phyloP scores from a whole-genome alignment of 2,888 invertebrate species.

The Embidobia sp. region DNA sequence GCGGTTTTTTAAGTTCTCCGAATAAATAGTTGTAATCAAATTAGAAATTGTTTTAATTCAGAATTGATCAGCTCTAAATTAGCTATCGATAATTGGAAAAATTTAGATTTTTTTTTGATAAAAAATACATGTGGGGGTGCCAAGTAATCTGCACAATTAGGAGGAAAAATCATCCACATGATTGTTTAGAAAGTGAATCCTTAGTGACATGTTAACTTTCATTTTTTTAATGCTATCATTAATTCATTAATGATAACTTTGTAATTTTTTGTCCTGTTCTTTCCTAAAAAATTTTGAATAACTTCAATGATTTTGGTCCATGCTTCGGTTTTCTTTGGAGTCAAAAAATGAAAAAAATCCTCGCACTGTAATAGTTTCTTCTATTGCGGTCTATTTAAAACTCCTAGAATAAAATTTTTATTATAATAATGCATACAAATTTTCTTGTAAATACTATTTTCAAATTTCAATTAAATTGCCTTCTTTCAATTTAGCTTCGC shows the following conservation, averaged over 20 bases:
- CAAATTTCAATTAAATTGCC: constrained; percentile 18
- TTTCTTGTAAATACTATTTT: no score
- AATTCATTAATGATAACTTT: constrained; percentile 52
- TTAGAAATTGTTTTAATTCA: no score
- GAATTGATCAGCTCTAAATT: no score
- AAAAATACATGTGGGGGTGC: no score
- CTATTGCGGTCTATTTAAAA: constrained; percentile 53
- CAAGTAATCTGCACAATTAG: constrained; percentile 72
- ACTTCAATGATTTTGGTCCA: constrained; percentile 55
- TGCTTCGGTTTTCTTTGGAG: constrained; percentile 48
- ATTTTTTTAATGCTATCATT: constrained; percentile 56
- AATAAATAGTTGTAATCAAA: no score
- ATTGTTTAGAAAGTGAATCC: constrained; percentile 72
- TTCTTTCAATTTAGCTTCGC: constrained; percentile 49
- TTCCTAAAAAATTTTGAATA: constrained; percentile 62
- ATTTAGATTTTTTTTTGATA: no score
- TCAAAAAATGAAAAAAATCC: constrained; percentile 59
- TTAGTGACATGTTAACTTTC: constrained; percentile 70
- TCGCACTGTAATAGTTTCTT: constrained; percentile 29
- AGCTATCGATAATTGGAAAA: no score
- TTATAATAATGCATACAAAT: not conserved
- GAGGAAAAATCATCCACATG: constrained; percentile 73
- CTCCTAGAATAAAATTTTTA: not conserved
- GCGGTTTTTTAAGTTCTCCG: no score
- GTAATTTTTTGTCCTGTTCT: constrained; percentile 61